A percentile compares a stretch with the other conserved stretches of the same genome.
Conservation (phyloP, 2,888 invertebrate species). For the Scaptomyza polygonia region DNA sequence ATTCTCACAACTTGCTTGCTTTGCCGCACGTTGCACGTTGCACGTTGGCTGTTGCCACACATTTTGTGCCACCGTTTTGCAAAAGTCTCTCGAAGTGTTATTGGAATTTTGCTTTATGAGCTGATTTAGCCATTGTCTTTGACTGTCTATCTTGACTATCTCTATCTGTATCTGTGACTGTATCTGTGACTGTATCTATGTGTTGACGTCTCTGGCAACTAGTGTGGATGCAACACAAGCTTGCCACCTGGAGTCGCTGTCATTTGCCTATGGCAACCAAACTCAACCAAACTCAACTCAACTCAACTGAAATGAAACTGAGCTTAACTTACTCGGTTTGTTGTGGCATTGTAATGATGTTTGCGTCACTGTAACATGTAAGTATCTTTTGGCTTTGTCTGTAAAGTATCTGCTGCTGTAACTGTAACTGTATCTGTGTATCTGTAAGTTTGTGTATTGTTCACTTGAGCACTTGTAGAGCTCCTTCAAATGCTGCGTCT, state of each 20-base stretch:
- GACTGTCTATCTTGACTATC: constrained; percentile 2
- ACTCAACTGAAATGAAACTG: not conserved
- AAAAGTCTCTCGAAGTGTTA: constrained; percentile 38
- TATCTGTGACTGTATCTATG: not conserved
- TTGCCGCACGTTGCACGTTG: constrained; percentile 5
- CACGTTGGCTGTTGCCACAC: constrained; percentile 4
- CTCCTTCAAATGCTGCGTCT: constrained; percentile 38
- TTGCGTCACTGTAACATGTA: constrained; percentile 57
- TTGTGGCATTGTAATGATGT: constrained; percentile 56
- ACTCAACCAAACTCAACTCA: not conserved
- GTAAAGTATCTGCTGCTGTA: constrained; percentile 19
- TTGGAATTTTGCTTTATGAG: constrained; percentile 50
- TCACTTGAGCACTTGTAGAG: constrained; percentile 55
- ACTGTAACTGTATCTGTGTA: constrained; percentile 14
- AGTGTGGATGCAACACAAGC: constrained; percentile 33
- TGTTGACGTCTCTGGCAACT: constrained; percentile 21
- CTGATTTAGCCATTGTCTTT: constrained; percentile 59
- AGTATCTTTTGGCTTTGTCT: constrained; percentile 55
- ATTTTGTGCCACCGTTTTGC: constrained; percentile 27
- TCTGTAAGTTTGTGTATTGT: constrained; percentile 27
- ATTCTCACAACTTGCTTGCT: constrained; percentile 1
- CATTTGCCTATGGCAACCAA: constrained; percentile 14
- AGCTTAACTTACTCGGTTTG: constrained; percentile 7
- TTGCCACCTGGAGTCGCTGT: constrained; percentile 32
- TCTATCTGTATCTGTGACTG: constrained; percentile 1